Base-by-base conservation (phyloP, 1,140 invertebrate species). In the Batillaria attramentaria region DNA sequence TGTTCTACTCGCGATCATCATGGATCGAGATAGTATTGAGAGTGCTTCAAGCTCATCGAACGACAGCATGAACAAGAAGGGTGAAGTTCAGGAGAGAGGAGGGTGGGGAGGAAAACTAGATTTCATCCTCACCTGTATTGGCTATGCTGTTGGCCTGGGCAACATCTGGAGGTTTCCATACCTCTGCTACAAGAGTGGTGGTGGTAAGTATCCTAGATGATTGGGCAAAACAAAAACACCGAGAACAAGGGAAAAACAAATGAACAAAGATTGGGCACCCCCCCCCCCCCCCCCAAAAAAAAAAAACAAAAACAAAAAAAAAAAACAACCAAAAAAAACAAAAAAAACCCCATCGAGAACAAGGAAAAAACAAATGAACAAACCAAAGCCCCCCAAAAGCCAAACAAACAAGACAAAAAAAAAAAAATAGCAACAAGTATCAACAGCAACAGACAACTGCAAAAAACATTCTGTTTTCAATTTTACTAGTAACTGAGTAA, bases 131-230 rank as follows among this genome's bases (percentile, higher is more conserved):
- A 92, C 92, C 8, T 89, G 91, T 72, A 87, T 92, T 10, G 89
- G 90, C 2, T 89, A 90, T 77, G 91, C 91, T 3, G 91, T 92
- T 4, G 96, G 96, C 0, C 93, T 97, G 42, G 96, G 96, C 37
- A 97, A 97, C 89, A 97, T 97, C 75, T 97, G 96, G 97, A 93
- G 97, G 85, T 98, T 98, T 92, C 97, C 97, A 16, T 97, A 97
- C 88, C 92, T 98, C 65, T 97, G 96, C 89, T 96, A 97, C 91
- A 95, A 97, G 90, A 97, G 97, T 91, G 97, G 97, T 73, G 97
- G 97, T 91, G 96, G 96, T 93, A 84, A 70, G 80, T 79, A 24
- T 66, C 35, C 4, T 66, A 20, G 18, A 10, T 37, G 10, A 16
- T 31, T 78, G 1, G 33, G 6, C 33, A 20, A 72, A 28, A 73